phyloP scores from a whole-genome alignment of 1,140 invertebrate genomes.

The Physella acuta region DNA sequence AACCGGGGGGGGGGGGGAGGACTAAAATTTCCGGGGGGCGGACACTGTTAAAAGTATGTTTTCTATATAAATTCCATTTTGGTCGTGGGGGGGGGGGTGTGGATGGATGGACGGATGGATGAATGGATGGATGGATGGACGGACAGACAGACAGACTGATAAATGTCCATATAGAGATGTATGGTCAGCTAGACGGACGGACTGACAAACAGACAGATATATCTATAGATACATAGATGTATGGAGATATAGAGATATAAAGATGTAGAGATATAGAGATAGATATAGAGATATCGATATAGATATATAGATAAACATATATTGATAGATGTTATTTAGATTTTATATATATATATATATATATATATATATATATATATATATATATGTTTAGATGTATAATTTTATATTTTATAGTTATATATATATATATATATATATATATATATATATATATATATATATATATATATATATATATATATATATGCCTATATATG shows the following conservation, averaged over 20 bases:
- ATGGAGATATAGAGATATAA: not conserved
- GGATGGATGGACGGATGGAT: not conserved
- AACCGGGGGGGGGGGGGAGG: too few species aligned
- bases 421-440: not conserved
- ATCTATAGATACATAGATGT: not conserved
- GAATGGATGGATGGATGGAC: not conserved
- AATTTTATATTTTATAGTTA: not conserved
- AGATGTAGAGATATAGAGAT: not conserved
- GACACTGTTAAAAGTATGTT: too few species aligned
- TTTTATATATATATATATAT: not conserved
- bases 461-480: not conserved
- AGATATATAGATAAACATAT: not conserved
- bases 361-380: not conserved
- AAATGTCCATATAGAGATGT: too few species aligned
- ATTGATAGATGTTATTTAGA: not conserved
- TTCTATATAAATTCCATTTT: too few species aligned
- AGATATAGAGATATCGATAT: not conserved
- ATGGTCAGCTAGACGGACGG: not conserved
- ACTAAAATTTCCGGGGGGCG: too few species aligned
- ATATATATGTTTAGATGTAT: not conserved
- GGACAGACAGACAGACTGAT: not conserved
- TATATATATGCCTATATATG: too few species aligned
- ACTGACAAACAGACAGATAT: not conserved
- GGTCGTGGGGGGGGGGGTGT: too few species aligned
- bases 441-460: not conserved